Evolutionary conservation across 2,113 vertebrate genomes (phyloP), one percentile per base, ranked within the genome.

Genomic region (Spea bombifrons): DNA sequence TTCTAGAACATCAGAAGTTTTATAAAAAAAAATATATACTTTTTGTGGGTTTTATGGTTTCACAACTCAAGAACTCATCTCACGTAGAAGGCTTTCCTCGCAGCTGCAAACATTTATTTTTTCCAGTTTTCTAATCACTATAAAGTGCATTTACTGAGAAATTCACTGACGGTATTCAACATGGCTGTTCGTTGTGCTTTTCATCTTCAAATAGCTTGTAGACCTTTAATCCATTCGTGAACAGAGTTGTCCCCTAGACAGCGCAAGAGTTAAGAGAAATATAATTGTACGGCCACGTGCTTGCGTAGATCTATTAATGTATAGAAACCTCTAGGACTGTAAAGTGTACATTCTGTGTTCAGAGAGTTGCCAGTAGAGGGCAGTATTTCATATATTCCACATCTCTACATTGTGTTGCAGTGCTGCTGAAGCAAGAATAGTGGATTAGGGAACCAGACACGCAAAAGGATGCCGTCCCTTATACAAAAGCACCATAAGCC

Each of bases 351-450:
- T 68, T 47, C 30, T 48, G 30, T 44, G 6, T 8, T 8, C 16
- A 5, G 9, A 9, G 7, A 17, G n/a, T 53, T 15, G 49, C 64
- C 76, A 72, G 76, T 66, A 78, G 76, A 78, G 76, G 76, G 76
- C 76, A 78, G 76, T 72, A 59, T 78, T 64, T 52, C 69, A 72
- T 66, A 76, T 7, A 13, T n/a, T 7, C 44, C 17, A 4, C 45
- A 49, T 72, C 30, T 65, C 8, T 49, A 48, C 69, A 66, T 72
- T 78, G 61, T 47, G 66, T 72, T 78, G 1, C 55, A 13, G 12
- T 13, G 55, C 55, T 59, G 55, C 55, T 59, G 55, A 59, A 59
- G 9, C 3, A 13, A 59, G 8, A 59, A 59, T 1, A 1, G 30
- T 13, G 10, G 55, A 10, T 13, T 57, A 57, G 9, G 15, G 8